These are phyloP conservation scores for Coptodon rendalli DNA, from an alignment of 2,113 vertebrate species.

Conservation along the genomic window DNA sequence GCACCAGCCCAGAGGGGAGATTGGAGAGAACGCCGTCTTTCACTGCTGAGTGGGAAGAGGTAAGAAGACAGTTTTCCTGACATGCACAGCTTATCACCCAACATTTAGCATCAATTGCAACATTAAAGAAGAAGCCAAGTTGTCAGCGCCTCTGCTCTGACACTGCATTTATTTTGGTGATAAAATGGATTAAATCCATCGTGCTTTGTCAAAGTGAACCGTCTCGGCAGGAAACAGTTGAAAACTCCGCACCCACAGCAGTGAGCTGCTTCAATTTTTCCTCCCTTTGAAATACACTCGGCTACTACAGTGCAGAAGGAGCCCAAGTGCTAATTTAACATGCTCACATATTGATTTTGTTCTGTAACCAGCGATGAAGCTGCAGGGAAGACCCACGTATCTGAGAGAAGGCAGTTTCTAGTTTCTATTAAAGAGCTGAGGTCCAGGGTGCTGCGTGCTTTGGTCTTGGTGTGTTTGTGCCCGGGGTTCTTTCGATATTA, in stretches of 20 bases:
- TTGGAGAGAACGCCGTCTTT: conserved; percentile 92
- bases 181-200: background rate
- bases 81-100: background rate
- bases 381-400: background rate
- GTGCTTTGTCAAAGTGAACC: background rate
- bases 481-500: background rate
- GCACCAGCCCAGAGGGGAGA: conserved; percentile 69
- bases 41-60: conserved; percentile 98
- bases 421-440: background rate
- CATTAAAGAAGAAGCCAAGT: background rate
- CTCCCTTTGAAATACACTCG: background rate
- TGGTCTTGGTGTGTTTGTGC: background rate
- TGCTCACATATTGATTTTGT: conserved; percentile 12
- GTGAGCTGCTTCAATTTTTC: background rate
- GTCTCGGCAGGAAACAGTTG: background rate
- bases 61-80: conserved; percentile 52
- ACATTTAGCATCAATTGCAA: background rate
- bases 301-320: background rate
- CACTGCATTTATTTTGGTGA: background rate
- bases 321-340: conserved; percentile 2
- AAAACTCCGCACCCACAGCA: background rate
- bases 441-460: background rate
- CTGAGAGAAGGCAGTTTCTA: background rate
- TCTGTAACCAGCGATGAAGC: background rate
- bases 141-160: background rate